Evolutionary conservation across 2,797 vertebrate genomes (phyloP).

Genomic region (Tapirus indicus): DNA sequence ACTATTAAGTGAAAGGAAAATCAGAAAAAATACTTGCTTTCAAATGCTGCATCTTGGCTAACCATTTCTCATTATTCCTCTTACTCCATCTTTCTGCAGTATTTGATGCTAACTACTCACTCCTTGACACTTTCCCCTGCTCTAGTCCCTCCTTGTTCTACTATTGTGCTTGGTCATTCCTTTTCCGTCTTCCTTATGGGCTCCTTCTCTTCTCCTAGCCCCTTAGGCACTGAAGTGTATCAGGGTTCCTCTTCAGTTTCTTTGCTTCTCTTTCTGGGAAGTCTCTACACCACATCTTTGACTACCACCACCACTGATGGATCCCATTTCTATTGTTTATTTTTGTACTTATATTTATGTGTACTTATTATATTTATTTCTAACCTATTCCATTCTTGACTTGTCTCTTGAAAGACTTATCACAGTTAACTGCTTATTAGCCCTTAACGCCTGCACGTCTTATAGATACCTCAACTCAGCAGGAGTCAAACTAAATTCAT

Average conservation of each 20-base stretch:
- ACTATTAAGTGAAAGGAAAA: background rate
- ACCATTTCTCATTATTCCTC: background rate
- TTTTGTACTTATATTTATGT: background rate
- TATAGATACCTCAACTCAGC: background rate
- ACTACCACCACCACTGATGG: background rate
- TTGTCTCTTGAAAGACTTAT: background rate
- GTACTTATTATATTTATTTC: background rate
- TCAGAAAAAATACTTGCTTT: background rate
- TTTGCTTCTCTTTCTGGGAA: background rate
- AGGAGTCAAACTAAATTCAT: background rate
- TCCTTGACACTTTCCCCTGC: background rate
- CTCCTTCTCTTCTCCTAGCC: background rate
- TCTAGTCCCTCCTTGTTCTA: rapidly evolving
- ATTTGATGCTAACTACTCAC: background rate
- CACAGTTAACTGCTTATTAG: background rate
- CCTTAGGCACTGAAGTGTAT: rapidly evolving
- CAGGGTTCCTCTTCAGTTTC: background rate
- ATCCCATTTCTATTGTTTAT: background rate
- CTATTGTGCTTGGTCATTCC: rapidly evolving
- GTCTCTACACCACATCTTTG: background rate
- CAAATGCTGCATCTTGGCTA: background rate
- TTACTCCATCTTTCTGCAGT: background rate
- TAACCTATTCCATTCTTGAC: background rate
- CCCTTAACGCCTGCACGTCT: background rate
- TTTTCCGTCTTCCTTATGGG: background rate